Base-by-base conservation (phyloP, 2,888 invertebrate species). In the Ichneumoninae sp. region DNA sequence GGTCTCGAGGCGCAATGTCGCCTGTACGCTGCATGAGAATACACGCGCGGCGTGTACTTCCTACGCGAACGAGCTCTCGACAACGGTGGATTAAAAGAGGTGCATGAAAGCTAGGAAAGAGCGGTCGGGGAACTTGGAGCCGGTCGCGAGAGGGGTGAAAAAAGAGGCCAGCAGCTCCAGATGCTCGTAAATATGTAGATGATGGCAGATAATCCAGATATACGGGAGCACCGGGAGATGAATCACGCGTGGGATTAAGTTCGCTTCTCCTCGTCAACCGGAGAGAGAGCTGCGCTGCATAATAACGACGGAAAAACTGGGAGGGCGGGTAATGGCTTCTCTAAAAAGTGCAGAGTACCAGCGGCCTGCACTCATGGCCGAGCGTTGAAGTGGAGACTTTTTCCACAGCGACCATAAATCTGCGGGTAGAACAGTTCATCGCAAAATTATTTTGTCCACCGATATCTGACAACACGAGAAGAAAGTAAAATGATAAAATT, bases 161-260 rank as follows among this genome's bases (percentile, higher is more conserved):
- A 76, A 73, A 65, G 73, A 66, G 68, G 54, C 50, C n/a, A 33
- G 65, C 78, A 69, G 69, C 44, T 47, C 44, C 44, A 78, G 87
- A 89, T 87, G 88, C 88, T 91, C 92, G 87, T 93, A 92, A 93
- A 93, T 90, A 92, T 91, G 89, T 89, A 92, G 92, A 93, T 92
- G 92, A 93, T 90, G 89, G 89, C 87, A 91, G 92, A 93, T 93
- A 92, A 93, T 93, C 93, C 89, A 89, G 89, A 92, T 92, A 91
- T 91, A 91, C 89, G 91, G 87, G 88, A 87, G 86, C 81, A 83
- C 65, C 65, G 68, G 87, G 84, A 78, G 81, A 81, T 91, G 90
- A 91, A 91, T 90, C 88, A 90, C 89, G 89, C 90, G 90, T 89
- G 88, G 91, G 91, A 91, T 93, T 92, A 92, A 90, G 90, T 89